Percentiles rank a stretch among this genome's conserved stretches.
Evolutionary conservation across 2,888 invertebrate genomes (phyloP).

Genomic region (Hypolimnas misippus): DNA sequence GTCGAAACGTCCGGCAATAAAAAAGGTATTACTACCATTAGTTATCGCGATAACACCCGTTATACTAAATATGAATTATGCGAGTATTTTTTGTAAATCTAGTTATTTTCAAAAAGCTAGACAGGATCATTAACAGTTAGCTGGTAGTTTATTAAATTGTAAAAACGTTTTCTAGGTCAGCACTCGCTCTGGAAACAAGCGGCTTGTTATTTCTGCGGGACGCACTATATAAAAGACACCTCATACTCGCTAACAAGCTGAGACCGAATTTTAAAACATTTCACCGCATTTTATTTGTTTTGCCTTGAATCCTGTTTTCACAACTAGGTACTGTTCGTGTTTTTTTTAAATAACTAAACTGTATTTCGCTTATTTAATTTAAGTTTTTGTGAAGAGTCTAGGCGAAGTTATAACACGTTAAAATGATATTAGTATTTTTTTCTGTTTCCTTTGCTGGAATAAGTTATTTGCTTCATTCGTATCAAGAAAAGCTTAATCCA

Average conservation of each 20-base stretch:
- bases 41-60: too few relatives aligned
- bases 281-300: slow-evolving; percentile 30
- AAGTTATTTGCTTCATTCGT: too few relatives aligned
- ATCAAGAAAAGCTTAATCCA: too few relatives aligned
- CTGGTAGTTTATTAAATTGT: slow-evolving; percentile 31
- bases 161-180: slow-evolving; percentile 39
- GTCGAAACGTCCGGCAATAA: too few relatives aligned
- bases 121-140: slow-evolving; percentile 31
- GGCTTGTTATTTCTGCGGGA: slow-evolving; percentile 45
- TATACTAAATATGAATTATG: too few relatives aligned
- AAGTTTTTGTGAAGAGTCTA: too few relatives aligned
- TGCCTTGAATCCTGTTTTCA: slow-evolving; percentile 13
- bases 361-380: neutral
- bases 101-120: too few relatives aligned
- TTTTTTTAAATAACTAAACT: neutral
- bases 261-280: slow-evolving; percentile 42
- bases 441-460: too few relatives aligned
- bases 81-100: too few relatives aligned
- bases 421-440: too few relatives aligned
- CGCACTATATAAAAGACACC: slow-evolving; percentile 41
- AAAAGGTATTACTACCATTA: too few relatives aligned
- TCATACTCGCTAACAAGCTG: slow-evolving; percentile 45
- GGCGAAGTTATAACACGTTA: too few relatives aligned
- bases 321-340: neutral
- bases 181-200: slow-evolving; percentile 36